Base-by-base conservation (phyloP, 2,888 invertebrate species). In the Neria commutata region DNA sequence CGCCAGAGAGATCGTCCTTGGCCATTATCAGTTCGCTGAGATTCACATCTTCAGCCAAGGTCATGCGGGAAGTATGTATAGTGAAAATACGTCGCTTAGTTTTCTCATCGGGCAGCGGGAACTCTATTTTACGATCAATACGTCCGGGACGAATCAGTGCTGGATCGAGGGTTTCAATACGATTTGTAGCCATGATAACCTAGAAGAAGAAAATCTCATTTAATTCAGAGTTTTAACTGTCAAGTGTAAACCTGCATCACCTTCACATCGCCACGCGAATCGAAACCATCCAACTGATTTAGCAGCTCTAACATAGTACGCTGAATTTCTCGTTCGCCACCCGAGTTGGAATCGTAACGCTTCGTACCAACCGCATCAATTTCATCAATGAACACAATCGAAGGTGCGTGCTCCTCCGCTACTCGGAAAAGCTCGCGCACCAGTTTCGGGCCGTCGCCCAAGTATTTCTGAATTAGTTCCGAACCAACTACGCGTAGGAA, bases 11-110 rank as follows among this genome's bases (percentile, higher is more conserved):
- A 84, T 99, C 99, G 85, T 99, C 99, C 81, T 99, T 99, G 3
- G 98, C 95, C 94, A 98, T 96, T 65, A 99, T 97, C 53, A 98
- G 88, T 81, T 99, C 98, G 61, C 93, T 95, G 11, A 99, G 86
- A 78, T 97, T 95, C 8, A 99, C 99, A 83, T 99, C 98, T 63
- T 91, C 92, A 10, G 98, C 91, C 59, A 99, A 84, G 0, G 98
- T 99, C 99, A 99, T 99, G 66, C 96, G 87, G n/a, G 94, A 94
- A 1, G 99, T 99, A 83, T 99, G 99, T 73, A 99, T 99, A 66
- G 91, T 94, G 80, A 98, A 98, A 76, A 98, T 98, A 67, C 98
- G 87, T 57, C 94, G 87, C 80, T 97, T 97, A 0, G 99, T 99
- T 81, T 98, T 98, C 80, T 99, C 99, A 84, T 99, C 98, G 0